Evolutionary conservation across 2,113 vertebrate species (phyloP).

Genomic region (Gulo gulo): DNA sequence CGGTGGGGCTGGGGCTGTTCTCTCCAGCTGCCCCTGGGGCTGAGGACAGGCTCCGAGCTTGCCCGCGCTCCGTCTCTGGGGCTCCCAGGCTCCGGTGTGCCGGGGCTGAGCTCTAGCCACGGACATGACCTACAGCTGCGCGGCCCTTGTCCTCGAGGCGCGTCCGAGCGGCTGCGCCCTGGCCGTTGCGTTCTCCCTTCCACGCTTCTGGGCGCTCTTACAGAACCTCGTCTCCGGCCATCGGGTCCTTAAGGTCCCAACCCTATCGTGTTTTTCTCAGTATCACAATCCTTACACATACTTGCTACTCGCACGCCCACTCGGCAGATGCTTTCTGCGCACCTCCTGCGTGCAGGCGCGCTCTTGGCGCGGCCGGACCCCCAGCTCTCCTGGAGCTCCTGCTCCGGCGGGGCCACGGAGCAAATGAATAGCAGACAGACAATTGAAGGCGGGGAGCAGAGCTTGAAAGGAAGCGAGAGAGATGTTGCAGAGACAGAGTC

Average conservation of each 20-base stretch:
- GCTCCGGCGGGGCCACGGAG: rapidly evolving
- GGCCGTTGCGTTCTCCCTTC: rapidly evolving
- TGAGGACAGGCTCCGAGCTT: neutral
- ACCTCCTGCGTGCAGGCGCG: rapidly evolving
- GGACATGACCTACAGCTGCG: rapidly evolving
- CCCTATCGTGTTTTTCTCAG: neutral
- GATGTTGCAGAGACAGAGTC: neutral
- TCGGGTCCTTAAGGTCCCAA: neutral
- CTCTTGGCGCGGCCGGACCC: rapidly evolving
- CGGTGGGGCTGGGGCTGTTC: no score
- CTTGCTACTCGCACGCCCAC: rapidly evolving
- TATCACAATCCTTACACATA: rapidly evolving
- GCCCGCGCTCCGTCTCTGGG: rapidly evolving
- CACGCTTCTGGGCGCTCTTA: rapidly evolving
- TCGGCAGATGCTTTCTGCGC: no score
- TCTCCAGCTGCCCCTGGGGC: neutral
- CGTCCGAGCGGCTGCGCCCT: rapidly evolving
- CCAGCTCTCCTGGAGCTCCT: rapidly evolving
- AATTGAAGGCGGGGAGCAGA: rapidly evolving
- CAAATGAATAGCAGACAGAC: rapidly evolving
- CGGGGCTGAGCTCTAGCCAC: neutral
- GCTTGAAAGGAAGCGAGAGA: neutral
- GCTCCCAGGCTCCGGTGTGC: neutral
- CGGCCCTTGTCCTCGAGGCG: rapidly evolving
- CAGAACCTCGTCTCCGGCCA: neutral